Conservation (phyloP, 1,140 invertebrate genomes). For the Chionoecetes opilio region DNA sequence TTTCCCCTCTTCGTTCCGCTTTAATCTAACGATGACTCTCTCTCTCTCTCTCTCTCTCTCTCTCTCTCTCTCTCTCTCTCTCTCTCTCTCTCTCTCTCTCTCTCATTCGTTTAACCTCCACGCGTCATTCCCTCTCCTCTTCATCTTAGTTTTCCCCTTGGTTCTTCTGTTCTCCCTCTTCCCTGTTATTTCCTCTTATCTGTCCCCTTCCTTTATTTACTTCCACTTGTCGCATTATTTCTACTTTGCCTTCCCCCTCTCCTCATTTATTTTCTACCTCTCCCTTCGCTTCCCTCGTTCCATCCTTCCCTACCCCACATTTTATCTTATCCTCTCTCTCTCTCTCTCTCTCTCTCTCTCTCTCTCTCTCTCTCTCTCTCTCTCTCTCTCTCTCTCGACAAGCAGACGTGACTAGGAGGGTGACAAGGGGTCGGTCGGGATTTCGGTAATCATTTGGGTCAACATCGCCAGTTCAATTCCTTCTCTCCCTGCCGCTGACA, state of each 20-base stretch:
- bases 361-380: conserved; percentile 27
- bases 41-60: conserved; percentile 35
- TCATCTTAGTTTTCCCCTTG: conserved; percentile 22
- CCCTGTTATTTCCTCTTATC: conserved; percentile 46
- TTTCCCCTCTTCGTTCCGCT: conserved; percentile 18
- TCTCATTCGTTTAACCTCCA: conserved; percentile 38
- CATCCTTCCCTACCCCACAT: not conserved
- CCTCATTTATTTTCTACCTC: conserved; percentile 62
- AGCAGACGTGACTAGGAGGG: conserved; percentile 55
- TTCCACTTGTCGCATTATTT: conserved; percentile 54
- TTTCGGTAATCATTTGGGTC: conserved; percentile 68
- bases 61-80: conserved; percentile 37
- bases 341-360: conserved; percentile 21
- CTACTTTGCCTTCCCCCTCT: conserved; percentile 55
- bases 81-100: conserved; percentile 44
- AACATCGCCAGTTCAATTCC: conserved; percentile 39
- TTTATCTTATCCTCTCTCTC: not conserved
- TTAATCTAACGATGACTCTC: conserved; percentile 30
- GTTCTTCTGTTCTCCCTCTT: conserved; percentile 27
- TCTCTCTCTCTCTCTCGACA: not conserved
- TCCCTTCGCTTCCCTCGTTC: not conserved
- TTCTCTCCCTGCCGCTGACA: not conserved
- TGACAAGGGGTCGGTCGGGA: conserved; percentile 33
- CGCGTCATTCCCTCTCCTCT: conserved; percentile 19
- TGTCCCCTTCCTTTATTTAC: conserved; percentile 34